phyloP scores from a whole-genome alignment of 2,888 invertebrate species.

The Drosophila vallismaia region DNA sequence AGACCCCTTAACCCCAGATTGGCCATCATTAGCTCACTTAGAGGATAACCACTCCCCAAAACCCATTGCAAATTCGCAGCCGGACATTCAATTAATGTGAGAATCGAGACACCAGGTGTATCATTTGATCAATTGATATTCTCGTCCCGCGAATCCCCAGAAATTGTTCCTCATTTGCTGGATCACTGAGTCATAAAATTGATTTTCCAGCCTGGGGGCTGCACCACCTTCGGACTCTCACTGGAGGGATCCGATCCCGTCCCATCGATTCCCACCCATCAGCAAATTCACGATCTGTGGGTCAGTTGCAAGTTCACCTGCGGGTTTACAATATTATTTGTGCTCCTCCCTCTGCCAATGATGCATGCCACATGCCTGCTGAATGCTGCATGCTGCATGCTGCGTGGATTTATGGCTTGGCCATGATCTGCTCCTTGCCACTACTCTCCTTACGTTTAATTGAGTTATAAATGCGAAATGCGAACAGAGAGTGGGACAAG shows the following conservation, averaged over 20 bases:
- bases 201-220: slow-evolving; percentile 12
- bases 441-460: slow-evolving; percentile 45
- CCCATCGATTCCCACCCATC: slow-evolving; percentile 8
- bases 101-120: slow-evolving; percentile 23
- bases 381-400: slow-evolving; percentile 5
- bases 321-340: slow-evolving; percentile 38
- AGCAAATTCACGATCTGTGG: slow-evolving; percentile 18
- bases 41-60: slow-evolving; percentile 6
- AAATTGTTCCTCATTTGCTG: slow-evolving; percentile 35
- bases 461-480: slow-evolving; percentile 64
- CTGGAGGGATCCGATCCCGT: no score
- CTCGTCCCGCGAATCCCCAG: slow-evolving; percentile 2
- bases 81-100: slow-evolving; percentile 18
- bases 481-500: not conserved
- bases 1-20: not conserved
- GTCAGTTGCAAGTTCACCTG: slow-evolving; percentile 25
- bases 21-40: slow-evolving; percentile 7
- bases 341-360: not conserved
- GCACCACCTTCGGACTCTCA: slow-evolving; percentile 6
- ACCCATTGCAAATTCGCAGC: slow-evolving; percentile 10
- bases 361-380: slow-evolving; percentile 2
- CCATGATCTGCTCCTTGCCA: slow-evolving; percentile 33
- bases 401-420: slow-evolving; percentile 19
- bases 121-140: slow-evolving; percentile 27
- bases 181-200: slow-evolving; percentile 34